Percentiles rank a stretch among this genome's conserved stretches.
These are phyloP conservation scores for Hyperoodon ampullatus DNA, from an alignment of 2,113 vertebrate genomes.

Conservation along the genomic window DNA sequence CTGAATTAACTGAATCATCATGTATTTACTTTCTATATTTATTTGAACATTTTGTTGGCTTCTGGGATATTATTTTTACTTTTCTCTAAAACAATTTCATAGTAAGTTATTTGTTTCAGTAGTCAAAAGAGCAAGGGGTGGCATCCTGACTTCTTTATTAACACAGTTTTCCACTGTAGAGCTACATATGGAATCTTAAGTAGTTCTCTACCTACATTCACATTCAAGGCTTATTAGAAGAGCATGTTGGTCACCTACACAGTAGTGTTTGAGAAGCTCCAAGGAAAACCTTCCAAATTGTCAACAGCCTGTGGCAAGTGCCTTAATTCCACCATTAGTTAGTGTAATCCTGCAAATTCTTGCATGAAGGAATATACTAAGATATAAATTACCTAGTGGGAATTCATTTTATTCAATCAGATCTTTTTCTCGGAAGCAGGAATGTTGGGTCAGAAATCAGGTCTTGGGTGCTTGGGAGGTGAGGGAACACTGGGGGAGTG, in stretches of 20 bases:
- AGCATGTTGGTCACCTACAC: neutral
- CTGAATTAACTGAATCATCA: neutral
- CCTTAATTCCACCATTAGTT: neutral
- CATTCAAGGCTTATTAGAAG: neutral
- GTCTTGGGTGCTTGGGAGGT: neutral
- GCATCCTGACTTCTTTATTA: neutral
- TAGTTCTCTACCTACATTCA: neutral
- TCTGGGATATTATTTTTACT: constrained; percentile 36
- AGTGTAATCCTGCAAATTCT: constrained; percentile 26
- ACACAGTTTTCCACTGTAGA: neutral
- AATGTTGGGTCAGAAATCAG: constrained; percentile 13
- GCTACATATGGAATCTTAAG: neutral
- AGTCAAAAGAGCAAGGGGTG: neutral
- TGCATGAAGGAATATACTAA: neutral
- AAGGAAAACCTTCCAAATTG: neutral
- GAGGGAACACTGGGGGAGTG: neutral
- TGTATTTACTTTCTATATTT: neutral
- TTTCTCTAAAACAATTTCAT: constrained; percentile 15
- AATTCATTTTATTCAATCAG: constrained; percentile 30
- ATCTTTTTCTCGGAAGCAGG: neutral
- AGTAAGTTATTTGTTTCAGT: neutral
- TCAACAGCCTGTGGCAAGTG: neutral
- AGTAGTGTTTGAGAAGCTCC: neutral
- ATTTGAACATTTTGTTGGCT: neutral
- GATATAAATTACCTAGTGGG: neutral